phyloP scores from a whole-genome alignment of 2,113 vertebrate species.

The Antechinus flavipes region DNA sequence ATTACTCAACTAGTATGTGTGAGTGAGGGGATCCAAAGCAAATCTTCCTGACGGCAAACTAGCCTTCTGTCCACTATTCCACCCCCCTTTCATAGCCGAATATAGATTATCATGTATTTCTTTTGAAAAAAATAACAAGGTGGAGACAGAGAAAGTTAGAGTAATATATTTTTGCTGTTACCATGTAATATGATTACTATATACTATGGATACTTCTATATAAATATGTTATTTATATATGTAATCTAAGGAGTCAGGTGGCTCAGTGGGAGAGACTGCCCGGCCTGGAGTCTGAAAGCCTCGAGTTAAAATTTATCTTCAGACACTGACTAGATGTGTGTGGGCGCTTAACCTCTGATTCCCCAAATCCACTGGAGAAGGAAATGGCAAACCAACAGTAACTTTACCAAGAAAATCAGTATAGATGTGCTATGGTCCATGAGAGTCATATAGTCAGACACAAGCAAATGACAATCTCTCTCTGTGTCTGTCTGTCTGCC shows the following conservation, averaged over 20 bases:
- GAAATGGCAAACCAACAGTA: background rate
- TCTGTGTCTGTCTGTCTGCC: no score
- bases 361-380: background rate
- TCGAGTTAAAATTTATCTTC: background rate
- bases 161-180: background rate
- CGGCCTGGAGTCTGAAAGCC: background rate
- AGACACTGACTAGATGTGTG: background rate
- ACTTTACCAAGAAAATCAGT: background rate
- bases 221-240: background rate
- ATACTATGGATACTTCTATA: background rate
- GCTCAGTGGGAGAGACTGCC: background rate
- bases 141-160: background rate
- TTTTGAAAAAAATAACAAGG: constrained; percentile 60
- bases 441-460: background rate
- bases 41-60: background rate
- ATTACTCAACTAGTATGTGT: background rate
- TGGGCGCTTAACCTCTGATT: background rate
- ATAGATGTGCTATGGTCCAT: background rate
- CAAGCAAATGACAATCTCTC: background rate
- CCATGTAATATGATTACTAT: background rate
- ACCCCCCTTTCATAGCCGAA: background rate
- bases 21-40: background rate
- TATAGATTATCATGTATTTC: constrained; percentile 54
- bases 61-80: background rate
- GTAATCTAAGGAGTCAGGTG: background rate